Evolutionary conservation across 35 echinoderm and acorn worm genomes (phyloP), one percentile per base, ranked within the genome.

Genomic region (Lytechinus variegatus): DNA sequence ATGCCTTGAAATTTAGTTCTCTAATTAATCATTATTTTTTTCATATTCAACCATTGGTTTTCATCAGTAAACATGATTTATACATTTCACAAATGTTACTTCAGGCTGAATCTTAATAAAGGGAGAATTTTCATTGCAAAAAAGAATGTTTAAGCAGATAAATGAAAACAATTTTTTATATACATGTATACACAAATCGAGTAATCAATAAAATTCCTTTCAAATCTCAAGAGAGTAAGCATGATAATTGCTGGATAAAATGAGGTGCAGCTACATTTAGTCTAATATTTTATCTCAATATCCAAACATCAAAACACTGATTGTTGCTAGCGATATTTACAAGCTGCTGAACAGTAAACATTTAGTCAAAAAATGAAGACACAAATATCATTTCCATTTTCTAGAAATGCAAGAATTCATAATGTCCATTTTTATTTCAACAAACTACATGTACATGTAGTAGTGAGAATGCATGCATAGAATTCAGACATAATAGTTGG

Each of bases 371-470:
- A 79, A 79, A 79, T 79, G 66, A 79, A 79, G 66, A 79, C 66
- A 79, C 66, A 79, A 79, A 19, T 16, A 79, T 79, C n/a, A 79
- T 24, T 24, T 79, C 33, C 33, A 44, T 44, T 44, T 0, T 44
- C 66, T 79, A 79, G 16, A 79, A 79, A 79, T 79, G 66, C 66
- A 79, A 79, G 19, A 79, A 79, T 79, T 79, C 66, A 79, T 79
- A 79, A 79, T 79, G 12, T 79, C 66, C 14, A 79, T 79, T 79
- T 79, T 79, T 24, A 79, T 79, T 79, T 24, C 19, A 79, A 79
- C n/a, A 24, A 79, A 79, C 66, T 79, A 44, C 2, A 44, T 44
- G 0, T 79, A 44, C 2, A 44, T 44, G 0, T 44, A 44, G 33
- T 44, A 24, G 66, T 79, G 66, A 79, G 66, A 79, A 79, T 16